Base-by-base conservation (phyloP, 2,888 invertebrate genomes). In the Drosophila trichaetosa region DNA sequence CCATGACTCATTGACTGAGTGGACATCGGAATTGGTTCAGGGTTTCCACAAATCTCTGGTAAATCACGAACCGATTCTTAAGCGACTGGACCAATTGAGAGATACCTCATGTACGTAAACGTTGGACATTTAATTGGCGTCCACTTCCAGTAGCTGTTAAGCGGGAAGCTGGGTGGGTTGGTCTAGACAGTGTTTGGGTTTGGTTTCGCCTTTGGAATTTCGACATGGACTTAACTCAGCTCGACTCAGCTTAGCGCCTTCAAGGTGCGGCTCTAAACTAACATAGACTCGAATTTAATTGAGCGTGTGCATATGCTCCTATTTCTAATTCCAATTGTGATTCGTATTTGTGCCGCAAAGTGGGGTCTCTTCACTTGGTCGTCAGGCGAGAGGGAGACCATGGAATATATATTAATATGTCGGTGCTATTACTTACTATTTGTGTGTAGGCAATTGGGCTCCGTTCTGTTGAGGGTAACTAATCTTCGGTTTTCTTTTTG, bases 261-360 rank as follows among this genome's bases (percentile, higher is more conserved):
- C 27, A 49, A 75, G 84, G 83, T 81, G 89, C 58, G 82, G 75
- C 67, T 66, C 69, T 11, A 57, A 61, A 53, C 64, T 58, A 71
- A 54, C 64, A 54, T 71, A 76, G 61, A 65, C 76, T 79, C 59
- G 72, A 76, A 75, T 63, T 46, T 87, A 86, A 83, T 83, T 83
- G 89, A 74, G 74, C 69, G 48, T 64, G 53, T 56, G 69, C 59
- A 69, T 68, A 64, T 77, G 81, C 72, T 77, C 61, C 60, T 48
- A 53, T 53, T 46, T 46, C n/a, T 46, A 24, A 46, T 53, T 21
- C n/a, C 57, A 57, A 31, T 42, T 67, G 51, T 48, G 46, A 38
- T 48, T 54, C 21, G n/a, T 31, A 31, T 24, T 8, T 31, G 24
- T 51, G 40, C n/a, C 38, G 27, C 38, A 38, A 21, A 29, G 27